Evolutionary conservation across 2,113 vertebrate genomes (phyloP).

Genomic region (Tylochromis polylepis): DNA sequence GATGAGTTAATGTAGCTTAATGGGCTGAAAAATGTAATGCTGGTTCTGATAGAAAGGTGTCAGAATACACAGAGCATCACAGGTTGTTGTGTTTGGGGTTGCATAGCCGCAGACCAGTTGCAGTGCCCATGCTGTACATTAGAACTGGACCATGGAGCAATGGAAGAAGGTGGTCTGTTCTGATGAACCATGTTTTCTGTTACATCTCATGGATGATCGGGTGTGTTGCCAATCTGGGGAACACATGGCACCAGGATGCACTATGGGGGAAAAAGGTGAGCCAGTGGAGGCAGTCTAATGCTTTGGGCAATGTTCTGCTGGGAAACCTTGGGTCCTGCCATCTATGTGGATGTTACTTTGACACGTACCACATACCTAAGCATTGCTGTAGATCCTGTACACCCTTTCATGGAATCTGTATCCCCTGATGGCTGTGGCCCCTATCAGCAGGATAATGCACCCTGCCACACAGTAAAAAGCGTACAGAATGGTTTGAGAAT

Average conservation of each 20-base stretch:
- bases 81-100: background rate
- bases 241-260: background rate
- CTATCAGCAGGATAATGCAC: background rate
- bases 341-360: background rate
- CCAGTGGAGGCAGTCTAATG: background rate
- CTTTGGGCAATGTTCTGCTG: background rate
- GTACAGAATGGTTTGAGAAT: background rate
- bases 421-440: background rate
- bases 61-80: background rate
- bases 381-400: background rate
- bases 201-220: background rate
- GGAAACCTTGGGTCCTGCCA: background rate
- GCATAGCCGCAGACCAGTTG: background rate
- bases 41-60: rapidly evolving
- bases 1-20: background rate
- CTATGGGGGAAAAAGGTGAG: background rate
- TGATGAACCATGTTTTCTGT: too few species aligned
- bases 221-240: background rate
- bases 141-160: background rate
- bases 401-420: rapidly evolving
- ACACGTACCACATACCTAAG: background rate
- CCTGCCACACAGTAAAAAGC: background rate
- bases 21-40: background rate
- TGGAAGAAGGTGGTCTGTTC: background rate
- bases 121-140: background rate